Base-by-base conservation (phyloP, 1,140 invertebrate species). In the Hermatobates lingyangjiaoensis region DNA sequence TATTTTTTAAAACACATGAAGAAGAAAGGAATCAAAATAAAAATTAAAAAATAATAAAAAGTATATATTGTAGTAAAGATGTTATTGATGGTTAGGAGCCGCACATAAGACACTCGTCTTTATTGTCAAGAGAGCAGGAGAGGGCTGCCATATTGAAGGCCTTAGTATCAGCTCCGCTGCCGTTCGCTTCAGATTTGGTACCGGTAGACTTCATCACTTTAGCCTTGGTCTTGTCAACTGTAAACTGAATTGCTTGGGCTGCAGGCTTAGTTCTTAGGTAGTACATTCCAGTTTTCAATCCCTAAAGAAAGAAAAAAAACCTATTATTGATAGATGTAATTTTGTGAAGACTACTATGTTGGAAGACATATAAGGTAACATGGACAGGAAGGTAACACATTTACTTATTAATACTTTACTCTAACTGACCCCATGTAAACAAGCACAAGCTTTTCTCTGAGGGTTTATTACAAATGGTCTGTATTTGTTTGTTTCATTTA, bases 221-320 rank as follows among this genome's bases (percentile, higher is more conserved):
- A 55, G 63, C 63, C 64, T 83, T 87, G 1, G 74, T 73, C 63
- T 97, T 97, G 65, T 98, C 91, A 0, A 98, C 90, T 14, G 95
- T 98, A 64, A 98, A 98, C 64, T 98, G 90, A 60, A 98, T 90
- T 5, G 94, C 88, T 63, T 91, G 83, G 1, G 87, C 92, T 4
- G 94, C 93, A 7, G 95, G 89, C 61, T 95, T 97, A 0, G 91
- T 98, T 26, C 95, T 74, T 52, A 99, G 71, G 66, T 98, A 98
- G 67, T 98, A 98, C 92, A 98, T 98, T 30, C 95, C 95, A 26
- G 95, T 98, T 70, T 98, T 99, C 14, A 98, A 71, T 5, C 95
- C 86, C 80, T 84, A 56, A 27, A 64, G 62, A 59, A 56, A 57
- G 55, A 50, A 38, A 50, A 56, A 34, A 38, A 30, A 49, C 25